These are phyloP conservation scores for Lucifuga dentata DNA, from an alignment of 2,113 vertebrate genomes.

Conservation along the genomic window DNA sequence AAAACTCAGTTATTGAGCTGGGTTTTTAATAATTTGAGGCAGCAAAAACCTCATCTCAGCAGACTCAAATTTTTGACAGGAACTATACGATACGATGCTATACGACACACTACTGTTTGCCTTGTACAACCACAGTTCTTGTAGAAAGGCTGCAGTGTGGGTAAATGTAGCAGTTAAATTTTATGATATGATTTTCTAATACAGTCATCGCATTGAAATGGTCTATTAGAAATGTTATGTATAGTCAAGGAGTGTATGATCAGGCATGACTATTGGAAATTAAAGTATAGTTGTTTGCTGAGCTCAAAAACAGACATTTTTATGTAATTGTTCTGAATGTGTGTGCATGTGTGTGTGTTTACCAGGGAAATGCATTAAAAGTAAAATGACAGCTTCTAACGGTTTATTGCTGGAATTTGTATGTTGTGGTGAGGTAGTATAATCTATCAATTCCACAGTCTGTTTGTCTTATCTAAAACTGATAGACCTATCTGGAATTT, in stretches of 20 bases:
- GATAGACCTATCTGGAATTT: conserved; percentile 13
- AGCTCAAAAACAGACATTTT: no score
- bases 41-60: conserved; percentile 1
- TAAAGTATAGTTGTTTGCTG: no score
- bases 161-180: neutral
- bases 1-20: neutral
- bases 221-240: no score
- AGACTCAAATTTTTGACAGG: neutral
- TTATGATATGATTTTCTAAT: neutral
- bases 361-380: no score
- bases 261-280: no score
- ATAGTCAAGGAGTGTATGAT: no score
- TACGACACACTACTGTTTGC: neutral
- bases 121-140: conserved; percentile 4
- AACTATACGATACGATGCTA: neutral
- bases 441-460: conserved; percentile 11
- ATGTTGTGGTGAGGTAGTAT: no score
- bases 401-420: neutral
- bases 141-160: neutral
- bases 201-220: no score
- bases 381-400: no score
- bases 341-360: no score
- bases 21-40: neutral
- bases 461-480: conserved; percentile 8
- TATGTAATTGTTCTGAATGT: no score